These are phyloP conservation scores for Anoplolepis gracilipes DNA, from an alignment of 1,140 invertebrate species.

Conservation along the genomic window DNA sequence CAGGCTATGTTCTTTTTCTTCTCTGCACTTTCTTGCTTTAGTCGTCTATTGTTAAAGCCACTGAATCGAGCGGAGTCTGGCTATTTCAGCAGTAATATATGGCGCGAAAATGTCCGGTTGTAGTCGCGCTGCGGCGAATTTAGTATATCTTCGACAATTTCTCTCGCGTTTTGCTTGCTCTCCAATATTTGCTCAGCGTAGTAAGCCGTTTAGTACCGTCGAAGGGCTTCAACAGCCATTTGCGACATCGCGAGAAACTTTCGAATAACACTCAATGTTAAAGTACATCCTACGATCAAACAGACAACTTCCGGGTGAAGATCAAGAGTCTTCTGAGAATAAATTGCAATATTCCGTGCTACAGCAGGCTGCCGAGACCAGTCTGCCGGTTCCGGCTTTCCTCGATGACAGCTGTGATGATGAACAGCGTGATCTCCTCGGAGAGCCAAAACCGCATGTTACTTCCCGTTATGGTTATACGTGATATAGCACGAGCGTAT, in stretches of 20 bases:
- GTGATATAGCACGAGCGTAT: too few relatives aligned
- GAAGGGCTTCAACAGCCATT: neutral
- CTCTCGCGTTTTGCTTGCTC: slow-evolving; percentile 12
- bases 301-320: neutral
- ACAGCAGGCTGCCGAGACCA: too few relatives aligned
- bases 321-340: neutral
- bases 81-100: slow-evolving; percentile 11
- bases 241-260: slow-evolving; percentile 18
- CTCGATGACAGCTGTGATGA: too few relatives aligned
- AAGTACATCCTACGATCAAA: slow-evolving; percentile 7
- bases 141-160: slow-evolving; percentile 21
- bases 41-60: slow-evolving; percentile 30
- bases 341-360: neutral
- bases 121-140: neutral
- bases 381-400: too few relatives aligned
- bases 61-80: slow-evolving; percentile 13
- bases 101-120: neutral
- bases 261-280: slow-evolving; percentile 23
- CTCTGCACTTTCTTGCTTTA: neutral
- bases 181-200: slow-evolving; percentile 34
- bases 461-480: too few relatives aligned
- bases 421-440: too few relatives aligned
- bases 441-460: too few relatives aligned
- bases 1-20: neutral
- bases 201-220: slow-evolving; percentile 19